Percentiles rank a stretch among this genome's conserved stretches.
phyloP scores from a whole-genome alignment of 2,888 invertebrate species.

The Peribatodes rhomboidaria region DNA sequence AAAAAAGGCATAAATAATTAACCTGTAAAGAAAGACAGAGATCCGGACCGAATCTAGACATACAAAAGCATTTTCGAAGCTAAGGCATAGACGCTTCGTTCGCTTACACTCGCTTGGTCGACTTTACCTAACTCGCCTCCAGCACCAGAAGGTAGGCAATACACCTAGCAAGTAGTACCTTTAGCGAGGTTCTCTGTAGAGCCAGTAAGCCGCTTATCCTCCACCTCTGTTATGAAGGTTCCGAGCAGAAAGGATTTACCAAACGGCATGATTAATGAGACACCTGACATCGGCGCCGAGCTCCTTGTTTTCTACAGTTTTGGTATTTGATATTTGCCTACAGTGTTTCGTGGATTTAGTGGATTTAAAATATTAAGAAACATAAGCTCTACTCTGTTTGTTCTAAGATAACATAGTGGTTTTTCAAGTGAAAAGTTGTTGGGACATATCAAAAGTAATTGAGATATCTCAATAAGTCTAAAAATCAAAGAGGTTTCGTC shows the following conservation, averaged over 20 bases:
- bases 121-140: neutral
- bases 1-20: too few species aligned
- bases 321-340: neutral
- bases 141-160: neutral
- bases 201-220: constrained; percentile 55
- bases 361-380: neutral
- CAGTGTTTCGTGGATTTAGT: neutral
- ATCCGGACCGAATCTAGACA: too few species aligned
- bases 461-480: too few species aligned
- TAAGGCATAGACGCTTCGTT: too few species aligned
- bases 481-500: too few species aligned
- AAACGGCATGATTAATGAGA: constrained; percentile 65
- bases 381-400: neutral
- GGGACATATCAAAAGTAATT: too few species aligned
- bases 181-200: constrained; percentile 13
- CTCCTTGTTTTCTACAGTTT: constrained; percentile 15
- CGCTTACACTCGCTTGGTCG: too few species aligned
- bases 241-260: constrained; percentile 62
- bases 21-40: too few species aligned
- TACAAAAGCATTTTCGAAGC: too few species aligned
- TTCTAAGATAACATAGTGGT: too few species aligned
- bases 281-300: constrained; percentile 35
- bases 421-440: too few species aligned
- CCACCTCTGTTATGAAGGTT: constrained; percentile 55
- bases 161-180: too few species aligned